These are phyloP conservation scores for Lipophrys pholis DNA, from an alignment of 2,113 vertebrate species.

Conservation along the genomic window DNA sequence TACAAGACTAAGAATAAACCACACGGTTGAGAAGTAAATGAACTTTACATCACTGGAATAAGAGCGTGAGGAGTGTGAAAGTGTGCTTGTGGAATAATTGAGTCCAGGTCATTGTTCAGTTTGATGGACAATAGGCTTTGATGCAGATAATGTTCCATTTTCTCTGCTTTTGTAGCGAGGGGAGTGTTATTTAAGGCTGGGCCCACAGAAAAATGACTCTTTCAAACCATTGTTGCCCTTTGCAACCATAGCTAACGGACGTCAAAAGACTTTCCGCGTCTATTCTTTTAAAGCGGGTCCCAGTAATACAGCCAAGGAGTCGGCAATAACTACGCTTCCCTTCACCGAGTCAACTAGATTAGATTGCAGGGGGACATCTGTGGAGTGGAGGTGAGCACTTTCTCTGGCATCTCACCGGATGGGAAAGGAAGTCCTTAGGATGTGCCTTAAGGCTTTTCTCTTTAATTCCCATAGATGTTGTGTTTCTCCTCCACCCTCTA, in stretches of 20 bases:
- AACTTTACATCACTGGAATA: not conserved
- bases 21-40: not conserved
- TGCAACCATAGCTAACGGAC: conserved; percentile 77
- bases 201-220: conserved; percentile 79
- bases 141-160: conserved; percentile 84
- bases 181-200: conserved; percentile 79
- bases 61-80: conserved; percentile 1
- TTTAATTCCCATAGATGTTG: conserved; percentile 42
- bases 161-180: conserved; percentile 82
- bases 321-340: conserved; percentile 75
- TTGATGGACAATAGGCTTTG: conserved; percentile 76
- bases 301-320: conserved; percentile 72
- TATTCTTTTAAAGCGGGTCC: conserved; percentile 70
- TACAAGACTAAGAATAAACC: not conserved
- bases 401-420: conserved; percentile 56
- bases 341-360: conserved; percentile 68
- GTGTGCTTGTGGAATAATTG: conserved; percentile 23
- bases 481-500: conserved; percentile 61
- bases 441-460: conserved; percentile 65
- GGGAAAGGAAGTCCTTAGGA: conserved; percentile 70
- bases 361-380: conserved; percentile 78
- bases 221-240: conserved; percentile 84
- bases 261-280: conserved; percentile 75
- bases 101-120: conserved; percentile 61
- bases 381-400: conserved; percentile 68